Conservation (phyloP, 2,888 invertebrate species). For the Pyralis farinalis region DNA sequence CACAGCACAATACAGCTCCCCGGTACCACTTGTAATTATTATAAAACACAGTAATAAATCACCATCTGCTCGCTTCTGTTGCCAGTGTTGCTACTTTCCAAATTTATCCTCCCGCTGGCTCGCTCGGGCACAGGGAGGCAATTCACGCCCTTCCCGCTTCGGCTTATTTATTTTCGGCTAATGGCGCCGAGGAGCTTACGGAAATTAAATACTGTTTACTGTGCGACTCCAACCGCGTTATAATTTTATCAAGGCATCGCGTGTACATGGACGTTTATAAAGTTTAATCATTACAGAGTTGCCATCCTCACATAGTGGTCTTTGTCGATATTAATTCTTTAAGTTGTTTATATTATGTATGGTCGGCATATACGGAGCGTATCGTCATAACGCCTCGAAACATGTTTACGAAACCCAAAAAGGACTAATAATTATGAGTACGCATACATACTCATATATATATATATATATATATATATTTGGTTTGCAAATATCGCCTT, state of each 20-base stretch:
- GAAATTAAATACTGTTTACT: slow-evolving; percentile 66
- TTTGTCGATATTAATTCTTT: slow-evolving; percentile 22
- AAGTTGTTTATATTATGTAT: slow-evolving; percentile 13
- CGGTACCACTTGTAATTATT: slow-evolving; percentile 62
- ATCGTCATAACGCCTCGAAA: slow-evolving; percentile 19
- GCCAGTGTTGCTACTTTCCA: slow-evolving; percentile 69
- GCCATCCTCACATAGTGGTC: slow-evolving; percentile 11
- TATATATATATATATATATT: no score
- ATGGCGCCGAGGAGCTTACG: slow-evolving; percentile 57
- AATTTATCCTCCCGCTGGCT: slow-evolving; percentile 54
- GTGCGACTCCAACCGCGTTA: slow-evolving; percentile 40
- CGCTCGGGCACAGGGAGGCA: slow-evolving; percentile 30
- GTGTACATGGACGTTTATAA: slow-evolving; percentile 29
- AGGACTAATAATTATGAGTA: slow-evolving; percentile 7
- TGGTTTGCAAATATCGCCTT: slow-evolving; percentile 24
- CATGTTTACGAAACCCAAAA: slow-evolving; percentile 32
- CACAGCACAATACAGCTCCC: slow-evolving; percentile 52
- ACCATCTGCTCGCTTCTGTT: slow-evolving; percentile 72
- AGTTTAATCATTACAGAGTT: slow-evolving; percentile 23
- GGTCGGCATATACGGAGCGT: slow-evolving; percentile 23
- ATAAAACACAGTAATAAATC: slow-evolving; percentile 76
- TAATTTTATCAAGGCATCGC: slow-evolving; percentile 39
- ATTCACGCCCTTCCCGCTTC: slow-evolving; percentile 55
- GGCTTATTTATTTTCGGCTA: slow-evolving; percentile 68
- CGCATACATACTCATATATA: no score